A percentile compares a stretch with the other conserved stretches of the same genome.
These are phyloP conservation scores for Neostethus bicornis DNA, from an alignment of 2,797 vertebrate species.

Conservation along the genomic window DNA sequence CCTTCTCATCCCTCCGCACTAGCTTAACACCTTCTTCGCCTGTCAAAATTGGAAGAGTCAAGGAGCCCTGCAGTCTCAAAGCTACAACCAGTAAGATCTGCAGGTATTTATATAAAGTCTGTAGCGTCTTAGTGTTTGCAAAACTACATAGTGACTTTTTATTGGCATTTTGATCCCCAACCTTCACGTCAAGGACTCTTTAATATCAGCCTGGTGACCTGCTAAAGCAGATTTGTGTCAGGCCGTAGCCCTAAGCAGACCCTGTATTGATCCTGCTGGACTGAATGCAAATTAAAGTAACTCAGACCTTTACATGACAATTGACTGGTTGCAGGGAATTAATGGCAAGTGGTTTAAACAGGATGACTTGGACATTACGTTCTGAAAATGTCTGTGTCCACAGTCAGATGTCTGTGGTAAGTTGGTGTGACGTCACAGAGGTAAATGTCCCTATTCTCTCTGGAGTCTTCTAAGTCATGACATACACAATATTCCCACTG, in stretches of 20 bases:
- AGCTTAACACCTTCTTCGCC: constrained; percentile 3
- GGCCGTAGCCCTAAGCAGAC: constrained; percentile 45
- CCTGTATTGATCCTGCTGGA: constrained; percentile 49
- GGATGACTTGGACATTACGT: not conserved
- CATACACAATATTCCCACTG: constrained; percentile 55
- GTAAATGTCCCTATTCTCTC: constrained; percentile 56
- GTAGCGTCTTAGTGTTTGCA: no score
- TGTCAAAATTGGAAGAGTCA: not conserved
- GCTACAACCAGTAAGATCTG: not conserved
- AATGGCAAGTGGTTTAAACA: constrained; percentile 23
- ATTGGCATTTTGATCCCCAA: not conserved
- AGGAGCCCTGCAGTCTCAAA: not conserved
- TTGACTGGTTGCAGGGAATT: constrained; percentile 39
- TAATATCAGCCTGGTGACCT: constrained; percentile 27
- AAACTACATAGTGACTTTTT: constrained; percentile 1
- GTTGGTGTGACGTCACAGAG: constrained; percentile 24
- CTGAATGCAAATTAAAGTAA: constrained; percentile 43
- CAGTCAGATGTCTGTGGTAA: not conserved
- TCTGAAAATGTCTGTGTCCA: constrained; percentile 2
- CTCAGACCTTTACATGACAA: constrained; percentile 54
- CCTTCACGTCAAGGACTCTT: constrained; percentile 9
- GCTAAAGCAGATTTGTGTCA: constrained; percentile 56
- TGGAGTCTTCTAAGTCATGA: constrained; percentile 9
- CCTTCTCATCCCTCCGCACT: constrained; percentile 1
- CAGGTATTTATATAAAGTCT: no score